phyloP scores from a whole-genome alignment of 2,797 vertebrate species.

The Threskiornis aethiopicus region DNA sequence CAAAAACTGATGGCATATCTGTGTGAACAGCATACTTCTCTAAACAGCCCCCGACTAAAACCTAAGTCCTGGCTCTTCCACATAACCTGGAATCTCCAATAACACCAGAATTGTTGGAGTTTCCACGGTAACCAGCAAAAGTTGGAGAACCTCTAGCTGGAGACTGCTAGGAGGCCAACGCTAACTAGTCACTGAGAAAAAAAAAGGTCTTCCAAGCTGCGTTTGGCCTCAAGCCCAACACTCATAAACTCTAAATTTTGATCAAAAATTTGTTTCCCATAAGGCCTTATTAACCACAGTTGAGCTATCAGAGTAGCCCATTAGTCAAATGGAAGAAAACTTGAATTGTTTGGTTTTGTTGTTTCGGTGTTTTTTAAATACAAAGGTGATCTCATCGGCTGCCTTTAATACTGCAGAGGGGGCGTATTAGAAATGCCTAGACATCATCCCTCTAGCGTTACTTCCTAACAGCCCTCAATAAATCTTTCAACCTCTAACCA shows the following conservation, averaged over 20 bases:
- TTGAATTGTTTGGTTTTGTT: background rate
- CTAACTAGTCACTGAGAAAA: background rate
- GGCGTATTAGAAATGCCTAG: background rate
- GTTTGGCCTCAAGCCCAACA: background rate
- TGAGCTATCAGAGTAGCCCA: background rate
- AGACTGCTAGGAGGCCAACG: background rate
- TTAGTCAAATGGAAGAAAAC: background rate
- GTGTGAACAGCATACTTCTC: background rate
- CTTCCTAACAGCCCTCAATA: background rate
- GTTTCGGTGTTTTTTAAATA: background rate
- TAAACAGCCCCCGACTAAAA: background rate
- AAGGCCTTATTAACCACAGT: background rate
- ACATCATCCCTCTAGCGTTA: background rate
- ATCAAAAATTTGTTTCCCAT: background rate
- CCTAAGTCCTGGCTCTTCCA: background rate
- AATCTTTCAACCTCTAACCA: slow-evolving; percentile 7
- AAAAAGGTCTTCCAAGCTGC: background rate
- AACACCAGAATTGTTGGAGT: background rate
- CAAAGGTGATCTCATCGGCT: background rate
- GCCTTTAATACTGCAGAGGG: background rate
- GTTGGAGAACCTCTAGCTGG: background rate
- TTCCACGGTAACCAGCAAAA: background rate
- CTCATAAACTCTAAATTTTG: background rate
- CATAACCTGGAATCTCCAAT: background rate
- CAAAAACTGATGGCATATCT: background rate